These are phyloP conservation scores for Lytechinus pictus DNA, from an alignment of 35 echinoderm and acorn worm species.

Conservation along the genomic window DNA sequence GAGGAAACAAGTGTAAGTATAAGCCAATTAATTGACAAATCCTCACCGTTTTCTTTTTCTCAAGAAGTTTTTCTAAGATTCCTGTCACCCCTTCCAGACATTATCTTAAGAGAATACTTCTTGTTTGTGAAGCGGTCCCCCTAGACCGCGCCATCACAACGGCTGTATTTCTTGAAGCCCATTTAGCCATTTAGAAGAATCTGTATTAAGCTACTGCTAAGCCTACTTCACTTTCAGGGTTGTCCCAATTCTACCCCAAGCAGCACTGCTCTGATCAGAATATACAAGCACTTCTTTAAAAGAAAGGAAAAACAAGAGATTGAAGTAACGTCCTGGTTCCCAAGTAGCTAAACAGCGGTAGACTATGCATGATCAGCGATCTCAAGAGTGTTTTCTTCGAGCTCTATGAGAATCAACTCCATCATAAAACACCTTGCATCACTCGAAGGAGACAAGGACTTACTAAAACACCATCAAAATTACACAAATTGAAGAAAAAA, in stretches of 20 bases:
- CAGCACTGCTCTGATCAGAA: constrained; percentile 5
- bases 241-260: constrained; percentile 27
- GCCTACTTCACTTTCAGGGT: constrained; percentile 40
- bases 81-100: constrained; percentile 30
- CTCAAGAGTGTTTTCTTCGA: background rate
- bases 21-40: constrained; percentile 14
- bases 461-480: background rate
- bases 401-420: background rate
- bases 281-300: constrained; percentile 5
- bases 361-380: background rate
- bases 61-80: constrained; percentile 21
- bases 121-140: background rate
- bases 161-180: background rate
- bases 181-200: constrained; percentile 24
- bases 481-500: background rate
- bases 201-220: constrained; percentile 48
- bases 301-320: background rate
- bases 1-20: background rate
- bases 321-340: background rate
- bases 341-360: background rate
- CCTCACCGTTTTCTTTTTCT: background rate
- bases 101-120: constrained; percentile 38
- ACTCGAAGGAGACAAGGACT: background rate
- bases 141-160: background rate
- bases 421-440: background rate